Percentiles rank a stretch among this genome's conserved stretches.
These are phyloP conservation scores for Ridgeia piscesae DNA, from an alignment of 1,140 invertebrate genomes.

Conservation along the genomic window DNA sequence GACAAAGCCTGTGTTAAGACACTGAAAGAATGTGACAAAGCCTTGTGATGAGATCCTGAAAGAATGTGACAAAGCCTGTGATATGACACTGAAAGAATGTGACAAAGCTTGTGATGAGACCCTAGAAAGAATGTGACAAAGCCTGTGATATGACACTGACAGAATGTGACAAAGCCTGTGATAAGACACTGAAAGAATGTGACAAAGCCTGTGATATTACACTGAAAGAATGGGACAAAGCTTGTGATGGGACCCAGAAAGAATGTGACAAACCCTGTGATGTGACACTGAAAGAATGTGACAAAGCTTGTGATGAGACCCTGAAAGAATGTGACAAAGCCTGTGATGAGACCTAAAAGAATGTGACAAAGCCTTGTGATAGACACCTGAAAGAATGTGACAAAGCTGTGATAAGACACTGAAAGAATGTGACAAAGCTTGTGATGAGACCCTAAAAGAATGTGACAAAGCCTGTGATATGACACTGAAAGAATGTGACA, in stretches of 20 bases:
- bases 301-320: neutral
- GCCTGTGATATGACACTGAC: slow-evolving; percentile 82
- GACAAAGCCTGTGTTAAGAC: neutral
- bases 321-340: neutral
- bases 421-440: slow-evolving; percentile 81
- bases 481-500: slow-evolving; percentile 32
- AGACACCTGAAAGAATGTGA: too few relatives aligned
- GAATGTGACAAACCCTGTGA: neutral
- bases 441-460: slow-evolving; percentile 75
- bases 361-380: neutral
- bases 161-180: slow-evolving; percentile 22
- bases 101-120: neutral
- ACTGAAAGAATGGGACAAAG: slow-evolving; percentile 67
- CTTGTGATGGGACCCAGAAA: slow-evolving; percentile 82
- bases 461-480: neutral
- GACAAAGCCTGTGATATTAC: neutral
- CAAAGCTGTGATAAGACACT: neutral
- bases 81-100: neutral
- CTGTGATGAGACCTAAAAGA: neutral
- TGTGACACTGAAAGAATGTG: neutral
- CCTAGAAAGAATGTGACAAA: slow-evolving; percentile 66
- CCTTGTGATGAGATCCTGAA: neutral
- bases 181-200: slow-evolving; percentile 32
- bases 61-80: neutral
- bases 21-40: too few relatives aligned